Conservation (phyloP, 2,113 vertebrate genomes). For the Archocentrus centrarchus region DNA sequence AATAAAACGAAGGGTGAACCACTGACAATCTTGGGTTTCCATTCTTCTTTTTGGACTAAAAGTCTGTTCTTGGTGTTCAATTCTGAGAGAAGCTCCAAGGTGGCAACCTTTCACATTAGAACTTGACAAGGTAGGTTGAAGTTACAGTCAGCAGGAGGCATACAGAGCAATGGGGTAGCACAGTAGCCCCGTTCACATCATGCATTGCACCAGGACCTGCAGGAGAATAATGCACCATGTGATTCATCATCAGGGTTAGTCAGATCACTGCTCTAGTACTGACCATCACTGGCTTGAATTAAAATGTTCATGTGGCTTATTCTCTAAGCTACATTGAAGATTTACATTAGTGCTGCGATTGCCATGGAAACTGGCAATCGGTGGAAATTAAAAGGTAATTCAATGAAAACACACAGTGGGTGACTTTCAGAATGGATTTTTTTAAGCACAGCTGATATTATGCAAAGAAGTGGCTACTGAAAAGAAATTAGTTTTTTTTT, state of each 20-base stretch:
- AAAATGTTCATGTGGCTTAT: not conserved
- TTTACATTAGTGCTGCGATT: not conserved
- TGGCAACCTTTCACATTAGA: slow-evolving; percentile 87
- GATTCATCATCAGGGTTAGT: not conserved
- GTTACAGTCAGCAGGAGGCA: slow-evolving; percentile 87
- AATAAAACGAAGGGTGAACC: slow-evolving; percentile 58
- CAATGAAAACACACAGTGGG: not conserved
- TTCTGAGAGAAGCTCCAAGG: slow-evolving; percentile 76
- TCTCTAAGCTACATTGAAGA: not conserved
- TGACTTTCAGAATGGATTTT: not conserved
- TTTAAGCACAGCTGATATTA: not conserved
- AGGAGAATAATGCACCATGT: not conserved
- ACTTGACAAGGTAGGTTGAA: slow-evolving; percentile 87
- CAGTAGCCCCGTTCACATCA: slow-evolving; percentile 85
- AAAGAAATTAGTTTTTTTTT: not conserved
- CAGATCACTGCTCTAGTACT: not conserved
- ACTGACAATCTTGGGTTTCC: slow-evolving; percentile 69
- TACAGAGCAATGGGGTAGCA: slow-evolving; percentile 79
- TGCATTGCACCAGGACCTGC: slow-evolving; percentile 93
- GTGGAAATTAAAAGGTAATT: slow-evolving; percentile 5
- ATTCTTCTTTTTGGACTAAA: slow-evolving; percentile 77
- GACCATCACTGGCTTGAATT: not conserved
- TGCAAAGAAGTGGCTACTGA: not conserved
- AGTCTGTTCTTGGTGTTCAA: slow-evolving; percentile 81
- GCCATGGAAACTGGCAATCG: slow-evolving; percentile 30